Percentiles rank a stretch among this genome's conserved stretches.
Conservation (phyloP, 53 echinoderm and acorn worm genomes). For the Mesocentrotus franciscanus region DNA sequence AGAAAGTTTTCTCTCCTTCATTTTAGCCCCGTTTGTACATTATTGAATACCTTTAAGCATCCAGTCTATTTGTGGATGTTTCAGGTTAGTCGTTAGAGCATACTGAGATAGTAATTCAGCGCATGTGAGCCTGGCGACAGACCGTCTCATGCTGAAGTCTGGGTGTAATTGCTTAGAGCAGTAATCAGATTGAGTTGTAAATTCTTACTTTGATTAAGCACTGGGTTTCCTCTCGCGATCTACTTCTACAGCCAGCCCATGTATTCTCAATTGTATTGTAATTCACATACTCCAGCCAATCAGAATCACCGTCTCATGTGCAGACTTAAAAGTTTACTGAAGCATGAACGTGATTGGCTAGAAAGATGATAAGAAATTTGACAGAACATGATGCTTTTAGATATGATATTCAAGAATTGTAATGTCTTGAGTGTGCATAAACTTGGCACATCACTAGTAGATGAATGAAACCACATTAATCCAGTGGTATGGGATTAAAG, state of each 20-base stretch:
- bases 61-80: conserved; percentile 21
- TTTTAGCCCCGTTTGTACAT: background rate
- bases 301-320: background rate
- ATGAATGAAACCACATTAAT: background rate
- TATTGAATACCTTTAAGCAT: conserved; percentile 12
- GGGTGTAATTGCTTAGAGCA: conserved; percentile 35
- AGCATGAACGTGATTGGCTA: background rate
- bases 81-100: conserved; percentile 8
- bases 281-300: background rate
- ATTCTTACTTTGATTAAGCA: conserved; percentile 60
- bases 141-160: conserved; percentile 20
- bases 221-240: background rate
- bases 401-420: background rate
- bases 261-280: background rate
- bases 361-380: background rate
- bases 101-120: conserved; percentile 52
- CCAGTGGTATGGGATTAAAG: background rate
- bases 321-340: no score
- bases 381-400: background rate
- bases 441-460: background rate
- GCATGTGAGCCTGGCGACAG: conserved; percentile 60
- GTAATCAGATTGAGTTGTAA: conserved; percentile 45
- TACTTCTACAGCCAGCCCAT: background rate
- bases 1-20: background rate
- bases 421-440: background rate